Conservation (phyloP, 2,888 invertebrate genomes). For the Aporophyla nigra region DNA sequence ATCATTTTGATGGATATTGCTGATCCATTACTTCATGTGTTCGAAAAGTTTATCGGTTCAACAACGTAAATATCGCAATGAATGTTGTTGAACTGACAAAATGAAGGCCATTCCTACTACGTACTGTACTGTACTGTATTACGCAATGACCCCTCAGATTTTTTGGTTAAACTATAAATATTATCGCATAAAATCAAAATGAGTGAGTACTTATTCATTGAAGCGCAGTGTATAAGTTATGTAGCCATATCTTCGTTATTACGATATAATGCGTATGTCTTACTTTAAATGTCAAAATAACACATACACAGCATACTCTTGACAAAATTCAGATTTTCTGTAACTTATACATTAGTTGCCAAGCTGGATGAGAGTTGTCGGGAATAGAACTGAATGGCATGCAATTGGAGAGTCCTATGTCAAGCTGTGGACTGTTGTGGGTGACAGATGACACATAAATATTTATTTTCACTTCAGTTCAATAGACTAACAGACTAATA, state of each 20-base stretch:
- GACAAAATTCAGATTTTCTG: neutral
- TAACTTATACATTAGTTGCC: neutral
- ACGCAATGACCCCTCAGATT: neutral
- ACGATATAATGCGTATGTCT: neutral
- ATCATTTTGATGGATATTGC: too few relatives aligned
- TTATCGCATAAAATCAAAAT: neutral
- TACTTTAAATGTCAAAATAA: neutral
- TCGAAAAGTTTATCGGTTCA: too few relatives aligned
- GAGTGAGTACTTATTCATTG: neutral
- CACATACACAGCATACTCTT: neutral
- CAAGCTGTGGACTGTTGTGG: too few relatives aligned
- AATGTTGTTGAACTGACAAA: too few relatives aligned
- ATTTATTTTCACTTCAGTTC: neutral
- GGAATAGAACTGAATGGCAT: too few relatives aligned
- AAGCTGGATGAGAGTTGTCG: too few relatives aligned
- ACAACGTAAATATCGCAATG: too few relatives aligned
- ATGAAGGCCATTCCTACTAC: too few relatives aligned
- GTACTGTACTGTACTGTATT: too few relatives aligned
- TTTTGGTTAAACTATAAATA: neutral
- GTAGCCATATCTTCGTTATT: neutral
- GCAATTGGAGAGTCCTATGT: too few relatives aligned
- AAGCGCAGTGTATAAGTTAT: neutral
- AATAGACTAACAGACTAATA: neutral
- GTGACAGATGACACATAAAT: too few relatives aligned
- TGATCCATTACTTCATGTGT: too few relatives aligned